Percentiles rank a stretch among this genome's conserved stretches.
Evolutionary conservation across 2,797 vertebrate genomes (phyloP).

Genomic region (Ciconia nigra): DNA sequence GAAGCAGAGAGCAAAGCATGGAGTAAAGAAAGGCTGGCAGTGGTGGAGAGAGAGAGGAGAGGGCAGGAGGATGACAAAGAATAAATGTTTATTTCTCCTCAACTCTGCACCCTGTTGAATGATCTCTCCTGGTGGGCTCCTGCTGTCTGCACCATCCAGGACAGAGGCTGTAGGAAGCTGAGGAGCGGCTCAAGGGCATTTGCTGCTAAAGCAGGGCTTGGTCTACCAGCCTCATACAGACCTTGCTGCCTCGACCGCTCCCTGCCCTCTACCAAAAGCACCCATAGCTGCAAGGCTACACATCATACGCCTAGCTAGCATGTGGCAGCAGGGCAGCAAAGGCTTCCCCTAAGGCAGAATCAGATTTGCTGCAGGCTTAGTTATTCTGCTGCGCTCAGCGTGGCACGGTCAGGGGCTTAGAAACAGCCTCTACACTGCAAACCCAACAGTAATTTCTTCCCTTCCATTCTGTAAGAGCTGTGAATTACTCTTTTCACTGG

Average conservation of each 20-base stretch:
- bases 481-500: not conserved
- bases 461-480: not conserved
- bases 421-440: fast-evolving
- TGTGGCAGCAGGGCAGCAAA: not conserved
- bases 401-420: not conserved
- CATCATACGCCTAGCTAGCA: fast-evolving
- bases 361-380: not conserved
- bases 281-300: not conserved
- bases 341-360: not conserved
- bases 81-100: not conserved
- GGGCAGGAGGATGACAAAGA: not conserved
- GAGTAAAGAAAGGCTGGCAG: not conserved
- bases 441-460: not conserved
- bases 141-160: fast-evolving
- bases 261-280: fast-evolving
- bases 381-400: not conserved
- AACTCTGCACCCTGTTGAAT: fast-evolving
- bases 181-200: not conserved
- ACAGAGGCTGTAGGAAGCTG: not conserved
- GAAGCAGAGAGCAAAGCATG: slow-evolving; percentile 9
- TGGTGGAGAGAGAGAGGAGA: not conserved
- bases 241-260: not conserved
- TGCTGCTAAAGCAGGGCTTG: not conserved
- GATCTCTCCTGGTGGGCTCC: not conserved
- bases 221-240: not conserved